Conservation (phyloP, 1,140 invertebrate species). For the Meloidogyne floridensis region DNA sequence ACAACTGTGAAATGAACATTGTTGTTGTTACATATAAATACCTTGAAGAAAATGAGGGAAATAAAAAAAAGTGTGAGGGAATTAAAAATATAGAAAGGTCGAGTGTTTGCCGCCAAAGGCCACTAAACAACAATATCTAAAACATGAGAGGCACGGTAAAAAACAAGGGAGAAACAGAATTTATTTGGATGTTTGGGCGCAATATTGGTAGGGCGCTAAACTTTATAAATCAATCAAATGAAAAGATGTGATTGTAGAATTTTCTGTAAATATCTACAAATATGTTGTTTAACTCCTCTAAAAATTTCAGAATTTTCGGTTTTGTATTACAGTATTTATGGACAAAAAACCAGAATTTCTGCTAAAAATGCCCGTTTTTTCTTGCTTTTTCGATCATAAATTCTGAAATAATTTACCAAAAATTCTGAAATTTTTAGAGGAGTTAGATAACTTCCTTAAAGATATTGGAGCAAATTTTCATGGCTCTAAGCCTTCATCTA, state of each 20-base stretch:
- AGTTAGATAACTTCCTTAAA: too few relatives aligned
- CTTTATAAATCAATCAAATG: background rate
- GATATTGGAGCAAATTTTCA: too few relatives aligned
- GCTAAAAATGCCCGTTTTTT: too few relatives aligned
- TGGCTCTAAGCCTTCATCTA: too few relatives aligned
- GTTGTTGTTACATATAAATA: background rate
- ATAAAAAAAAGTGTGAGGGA: constrained; percentile 2
- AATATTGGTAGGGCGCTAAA: background rate
- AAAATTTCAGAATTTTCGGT: background rate
- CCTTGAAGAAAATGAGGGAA: constrained; percentile 8
- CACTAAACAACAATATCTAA: background rate
- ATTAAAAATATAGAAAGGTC: background rate
- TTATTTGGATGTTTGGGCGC: background rate
- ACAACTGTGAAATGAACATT: constrained; percentile 7
- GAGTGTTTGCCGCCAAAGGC: constrained; percentile 1
- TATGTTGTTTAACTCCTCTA: background rate
- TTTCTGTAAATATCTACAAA: background rate
- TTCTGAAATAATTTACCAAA: too few relatives aligned
- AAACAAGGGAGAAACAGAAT: background rate
- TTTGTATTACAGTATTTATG: background rate
- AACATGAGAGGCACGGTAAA: background rate
- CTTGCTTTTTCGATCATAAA: too few relatives aligned
- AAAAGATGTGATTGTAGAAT: background rate
- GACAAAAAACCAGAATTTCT: background rate
- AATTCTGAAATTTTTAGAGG: too few relatives aligned